Percentiles rank a stretch among this genome's conserved stretches.
phyloP scores from a whole-genome alignment of 2,888 invertebrate genomes.

The Chrysina gloriosa region DNA sequence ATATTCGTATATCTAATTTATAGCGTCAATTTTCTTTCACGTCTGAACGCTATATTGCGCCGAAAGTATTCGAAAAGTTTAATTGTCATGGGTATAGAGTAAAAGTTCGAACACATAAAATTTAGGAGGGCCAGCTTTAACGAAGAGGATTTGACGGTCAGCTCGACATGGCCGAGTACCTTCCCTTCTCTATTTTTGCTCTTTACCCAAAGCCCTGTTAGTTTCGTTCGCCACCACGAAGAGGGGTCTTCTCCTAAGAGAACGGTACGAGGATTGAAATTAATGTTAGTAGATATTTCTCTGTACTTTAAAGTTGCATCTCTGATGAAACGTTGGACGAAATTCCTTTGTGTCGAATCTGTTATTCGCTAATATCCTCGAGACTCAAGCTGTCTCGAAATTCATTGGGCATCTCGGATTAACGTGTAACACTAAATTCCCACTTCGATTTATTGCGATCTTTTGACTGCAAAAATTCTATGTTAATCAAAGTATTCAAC shows the following conservation, averaged over 20 bases:
- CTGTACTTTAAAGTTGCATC: too few relatives aligned
- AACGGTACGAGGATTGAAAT: conserved; percentile 4
- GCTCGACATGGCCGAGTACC: not conserved
- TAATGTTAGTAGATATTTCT: too few relatives aligned
- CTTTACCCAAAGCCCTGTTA: not conserved
- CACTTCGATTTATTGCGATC: too few relatives aligned
- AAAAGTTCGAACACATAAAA: conserved; percentile 34
- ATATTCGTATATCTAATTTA: conserved; percentile 55
- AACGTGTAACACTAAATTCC: too few relatives aligned
- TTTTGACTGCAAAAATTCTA: too few relatives aligned
- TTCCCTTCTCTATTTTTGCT: conserved; percentile 12
- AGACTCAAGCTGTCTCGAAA: too few relatives aligned
- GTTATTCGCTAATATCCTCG: too few relatives aligned
- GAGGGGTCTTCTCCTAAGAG: conserved; percentile 6
- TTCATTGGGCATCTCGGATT: too few relatives aligned
- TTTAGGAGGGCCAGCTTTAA: conserved; percentile 8
- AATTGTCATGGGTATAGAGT: conserved; percentile 49
- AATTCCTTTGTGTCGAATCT: too few relatives aligned
- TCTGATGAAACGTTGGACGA: too few relatives aligned
- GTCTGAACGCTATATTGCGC: conserved; percentile 41
- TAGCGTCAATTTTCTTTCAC: conserved; percentile 61
- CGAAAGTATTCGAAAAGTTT: conserved; percentile 54
- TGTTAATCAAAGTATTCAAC: too few relatives aligned
- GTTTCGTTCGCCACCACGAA: too few relatives aligned
- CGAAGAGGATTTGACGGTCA: not conserved